Conservation (phyloP, 1,140 invertebrate species). For the Batillaria attramentaria region DNA sequence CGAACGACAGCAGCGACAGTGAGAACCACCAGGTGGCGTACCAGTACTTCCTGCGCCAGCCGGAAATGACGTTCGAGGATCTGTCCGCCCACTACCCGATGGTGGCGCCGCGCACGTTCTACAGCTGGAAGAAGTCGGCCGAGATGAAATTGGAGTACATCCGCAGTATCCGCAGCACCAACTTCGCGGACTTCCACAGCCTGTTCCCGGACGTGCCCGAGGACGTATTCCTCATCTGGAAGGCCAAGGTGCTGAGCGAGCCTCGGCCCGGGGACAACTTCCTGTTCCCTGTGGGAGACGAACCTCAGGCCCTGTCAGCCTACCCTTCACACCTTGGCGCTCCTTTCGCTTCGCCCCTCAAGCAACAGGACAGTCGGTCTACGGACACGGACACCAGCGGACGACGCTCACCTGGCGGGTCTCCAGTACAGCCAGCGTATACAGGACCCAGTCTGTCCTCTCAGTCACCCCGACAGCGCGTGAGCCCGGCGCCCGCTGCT, state of each 20-base stretch:
- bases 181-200: slow-evolving; percentile 30
- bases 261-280: not conserved
- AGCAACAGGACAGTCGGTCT: too few relatives aligned
- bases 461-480: not conserved
- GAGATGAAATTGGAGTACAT: slow-evolving; percentile 31
- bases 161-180: slow-evolving; percentile 14
- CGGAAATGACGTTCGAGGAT: slow-evolving; percentile 14
- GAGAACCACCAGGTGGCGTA: slow-evolving; percentile 7
- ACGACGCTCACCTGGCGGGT: too few relatives aligned
- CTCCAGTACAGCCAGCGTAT: not conserved
- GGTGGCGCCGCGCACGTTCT: slow-evolving; percentile 10
- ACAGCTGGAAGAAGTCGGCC: slow-evolving; percentile 29
- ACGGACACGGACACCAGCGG: too few relatives aligned
- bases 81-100: slow-evolving; percentile 6
- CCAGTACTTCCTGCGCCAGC: slow-evolving; percentile 21
- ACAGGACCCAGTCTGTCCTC: not conserved
- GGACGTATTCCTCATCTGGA: slow-evolving; percentile 34
- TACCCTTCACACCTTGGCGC: not conserved
- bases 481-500: not conserved
- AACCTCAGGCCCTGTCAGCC: not conserved
- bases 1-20: not conserved
- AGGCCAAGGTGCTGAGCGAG: slow-evolving; percentile 23
- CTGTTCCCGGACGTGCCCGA: slow-evolving; percentile 37
- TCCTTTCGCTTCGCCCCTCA: not conserved
- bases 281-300: not conserved